These are phyloP conservation scores for Diachasma alloeum DNA, from an alignment of 1,140 invertebrate genomes.

Conservation along the genomic window DNA sequence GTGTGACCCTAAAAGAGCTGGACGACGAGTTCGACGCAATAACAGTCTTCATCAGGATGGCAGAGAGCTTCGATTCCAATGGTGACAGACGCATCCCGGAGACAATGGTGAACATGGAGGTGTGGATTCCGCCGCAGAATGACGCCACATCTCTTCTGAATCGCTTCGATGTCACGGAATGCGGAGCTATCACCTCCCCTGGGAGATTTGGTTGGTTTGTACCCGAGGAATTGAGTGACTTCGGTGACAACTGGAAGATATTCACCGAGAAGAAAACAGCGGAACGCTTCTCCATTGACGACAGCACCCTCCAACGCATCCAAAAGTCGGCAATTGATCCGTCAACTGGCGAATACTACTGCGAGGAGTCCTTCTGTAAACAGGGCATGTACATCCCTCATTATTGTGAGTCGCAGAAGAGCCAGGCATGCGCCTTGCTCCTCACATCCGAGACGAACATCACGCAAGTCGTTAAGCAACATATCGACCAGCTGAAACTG, in stretches of 20 bases:
- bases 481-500: constrained; percentile 67
- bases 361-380: constrained; percentile 63
- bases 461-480: constrained; percentile 65
- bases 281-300: constrained; percentile 60
- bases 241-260: constrained; percentile 64
- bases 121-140: constrained; percentile 72
- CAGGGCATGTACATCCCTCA: constrained; percentile 69
- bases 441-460: constrained; percentile 66
- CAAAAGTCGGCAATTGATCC: constrained; percentile 36
- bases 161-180: constrained; percentile 65
- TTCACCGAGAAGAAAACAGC: constrained; percentile 61
- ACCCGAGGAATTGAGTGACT: constrained; percentile 57
- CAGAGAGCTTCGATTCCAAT: constrained; percentile 16
- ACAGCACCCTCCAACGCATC: constrained; percentile 37
- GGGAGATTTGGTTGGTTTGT: constrained; percentile 81
- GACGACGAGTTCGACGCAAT: constrained; percentile 62
- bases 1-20: constrained; percentile 62
- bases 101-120: constrained; percentile 77
- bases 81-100: constrained; percentile 56
- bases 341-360: constrained; percentile 52
- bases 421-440: constrained; percentile 67
- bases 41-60: constrained; percentile 48
- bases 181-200: constrained; percentile 69
- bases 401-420: constrained; percentile 57
- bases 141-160: constrained; percentile 60